Percentiles rank a stretch among this genome's conserved stretches.
Evolutionary conservation across 2,888 invertebrate genomes (phyloP).

Genomic region (Rutpela maculata): DNA sequence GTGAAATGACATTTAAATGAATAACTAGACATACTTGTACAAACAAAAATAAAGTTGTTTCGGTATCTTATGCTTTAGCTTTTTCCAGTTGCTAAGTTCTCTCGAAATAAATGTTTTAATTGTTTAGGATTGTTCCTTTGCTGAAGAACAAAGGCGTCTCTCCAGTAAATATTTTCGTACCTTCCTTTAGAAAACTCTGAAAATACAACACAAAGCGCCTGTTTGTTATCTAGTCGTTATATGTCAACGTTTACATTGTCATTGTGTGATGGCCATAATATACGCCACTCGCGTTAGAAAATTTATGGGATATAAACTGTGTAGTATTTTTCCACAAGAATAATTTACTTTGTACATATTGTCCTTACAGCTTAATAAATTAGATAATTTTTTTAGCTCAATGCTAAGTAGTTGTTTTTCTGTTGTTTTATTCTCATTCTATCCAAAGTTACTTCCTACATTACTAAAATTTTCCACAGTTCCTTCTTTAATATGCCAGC

Average conservation of each 20-base stretch:
- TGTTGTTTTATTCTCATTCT: too few species aligned
- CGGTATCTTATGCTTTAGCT: background rate
- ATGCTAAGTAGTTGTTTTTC: background rate
- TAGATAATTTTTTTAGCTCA: background rate
- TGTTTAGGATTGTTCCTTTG: conserved; percentile 24
- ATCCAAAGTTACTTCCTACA: too few species aligned
- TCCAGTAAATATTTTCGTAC: background rate
- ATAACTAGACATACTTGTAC: background rate
- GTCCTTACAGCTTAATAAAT: background rate
- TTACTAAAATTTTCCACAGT: too few species aligned
- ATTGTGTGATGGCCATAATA: background rate
- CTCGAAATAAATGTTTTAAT: conserved; percentile 20
- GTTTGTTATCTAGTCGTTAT: conserved; percentile 6
- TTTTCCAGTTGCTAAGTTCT: background rate
- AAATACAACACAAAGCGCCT: conserved; percentile 11
- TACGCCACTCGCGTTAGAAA: background rate
- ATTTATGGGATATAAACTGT: background rate
- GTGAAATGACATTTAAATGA: too few species aligned
- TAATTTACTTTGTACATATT: background rate
- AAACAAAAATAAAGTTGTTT: background rate
- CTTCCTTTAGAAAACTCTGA: conserved; percentile 14
- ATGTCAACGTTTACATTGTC: conserved; percentile 7
- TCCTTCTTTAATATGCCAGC: too few species aligned
- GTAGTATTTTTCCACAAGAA: background rate
- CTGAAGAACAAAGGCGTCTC: conserved; percentile 19